These are phyloP conservation scores for Tenebrio molitor DNA, from an alignment of 1,140 invertebrate genomes.

Conservation along the genomic window DNA sequence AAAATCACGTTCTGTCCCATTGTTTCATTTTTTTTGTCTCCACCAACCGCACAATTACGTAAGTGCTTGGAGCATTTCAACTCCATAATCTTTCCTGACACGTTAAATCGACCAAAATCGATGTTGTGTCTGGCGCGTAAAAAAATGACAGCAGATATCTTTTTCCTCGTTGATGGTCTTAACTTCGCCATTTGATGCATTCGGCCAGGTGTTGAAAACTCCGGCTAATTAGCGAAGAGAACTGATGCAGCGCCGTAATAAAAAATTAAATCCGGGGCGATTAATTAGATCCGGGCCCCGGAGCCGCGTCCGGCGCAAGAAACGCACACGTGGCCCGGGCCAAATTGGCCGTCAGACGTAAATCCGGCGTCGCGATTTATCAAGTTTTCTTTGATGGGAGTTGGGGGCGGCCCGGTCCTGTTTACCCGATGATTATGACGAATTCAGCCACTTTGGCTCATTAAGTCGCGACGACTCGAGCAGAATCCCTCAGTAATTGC, in stretches of 20 bases:
- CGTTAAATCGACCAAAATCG: too few species aligned
- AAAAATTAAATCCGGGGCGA: slow-evolving; percentile 7
- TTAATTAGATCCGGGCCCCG: slow-evolving; percentile 10
- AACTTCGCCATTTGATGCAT: too few species aligned
- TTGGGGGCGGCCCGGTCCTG: background rate
- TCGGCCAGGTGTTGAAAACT: slow-evolving; percentile 18
- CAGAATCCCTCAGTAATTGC: background rate
- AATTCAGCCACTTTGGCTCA: background rate
- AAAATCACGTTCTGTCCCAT: too few species aligned
- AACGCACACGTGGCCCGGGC: background rate
- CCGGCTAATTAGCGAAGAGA: background rate
- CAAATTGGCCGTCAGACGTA: too few species aligned
- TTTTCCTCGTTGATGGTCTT: too few species aligned
- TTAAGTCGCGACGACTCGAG: background rate
- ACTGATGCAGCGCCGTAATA: background rate
- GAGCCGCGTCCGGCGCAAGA: background rate
- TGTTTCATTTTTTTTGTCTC: too few species aligned
- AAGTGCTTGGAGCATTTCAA: too few species aligned
- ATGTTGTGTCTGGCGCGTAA: too few species aligned
- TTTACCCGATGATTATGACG: background rate
- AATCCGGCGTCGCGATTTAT: background rate
- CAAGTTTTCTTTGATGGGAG: background rate
- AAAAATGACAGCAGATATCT: too few species aligned
- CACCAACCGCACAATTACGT: too few species aligned
- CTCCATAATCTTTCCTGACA: too few species aligned